Base-by-base conservation (phyloP, 2,113 vertebrate genomes). In the Hemibagrus wyckioides region DNA sequence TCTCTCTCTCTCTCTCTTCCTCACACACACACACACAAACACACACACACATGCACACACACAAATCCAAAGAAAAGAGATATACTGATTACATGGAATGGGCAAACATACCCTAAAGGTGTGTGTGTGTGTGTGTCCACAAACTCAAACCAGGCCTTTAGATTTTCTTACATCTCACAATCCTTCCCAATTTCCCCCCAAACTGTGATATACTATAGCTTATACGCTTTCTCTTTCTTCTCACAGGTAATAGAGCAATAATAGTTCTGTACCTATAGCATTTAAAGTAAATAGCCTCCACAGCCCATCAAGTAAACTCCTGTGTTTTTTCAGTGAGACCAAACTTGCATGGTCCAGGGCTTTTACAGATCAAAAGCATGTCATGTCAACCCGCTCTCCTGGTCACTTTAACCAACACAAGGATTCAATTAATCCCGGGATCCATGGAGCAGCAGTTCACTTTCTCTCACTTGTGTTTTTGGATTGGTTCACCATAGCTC, bases 331-430 rank as follows among this genome's bases (percentile, higher is more conserved):
- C 36, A 69, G n/a, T 67, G 36, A 77, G 48, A 57, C 17, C 39
- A 54, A 52, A 39, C 50, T 56, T 61, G 25, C 36, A 50, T 69
- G 71, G 84, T 56, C 25, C 82, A 85, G 77, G 39, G 90, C 80
- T 86, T 92, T 91, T 91, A 80, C 79, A 79, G 15, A 86, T 84
- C 59, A 19, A 82, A 87, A 80, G 73, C 82, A 86, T 89, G 92
- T 93, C 52, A 88, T 92, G 91, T 89, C 87, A 61, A 79, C 91
- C 90, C 91, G 75, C 75, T 81, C 86, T 87, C 59, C 44, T 48
- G n/a, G 87, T 90, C 91, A 92, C 92, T 92, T 92, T 89, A 90
- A 88, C 87, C 86, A 87, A 87, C 59, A 86, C 86, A 30, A 88
- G 81, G 88, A 89, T 89, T 92, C 87, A 91, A 86, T 89, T 91